A percentile compares a stretch with the other conserved stretches of the same genome.
These are phyloP conservation scores for Tachina lurida DNA, from an alignment of 2,888 invertebrate genomes.

Conservation along the genomic window DNA sequence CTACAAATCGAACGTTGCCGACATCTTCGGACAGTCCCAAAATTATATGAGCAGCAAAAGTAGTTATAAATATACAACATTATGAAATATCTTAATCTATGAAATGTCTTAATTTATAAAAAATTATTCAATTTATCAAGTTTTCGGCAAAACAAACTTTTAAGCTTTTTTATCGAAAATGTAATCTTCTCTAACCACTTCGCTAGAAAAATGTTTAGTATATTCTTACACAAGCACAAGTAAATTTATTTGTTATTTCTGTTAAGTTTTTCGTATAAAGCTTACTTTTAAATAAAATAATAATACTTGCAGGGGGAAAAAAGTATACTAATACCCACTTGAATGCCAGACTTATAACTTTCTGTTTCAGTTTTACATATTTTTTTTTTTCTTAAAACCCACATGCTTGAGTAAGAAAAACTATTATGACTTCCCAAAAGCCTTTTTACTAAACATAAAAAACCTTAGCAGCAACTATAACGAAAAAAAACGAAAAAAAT, in stretches of 20 bases:
- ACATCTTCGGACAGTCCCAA: too few species aligned
- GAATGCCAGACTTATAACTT: constrained; percentile 38
- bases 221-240: background rate
- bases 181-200: background rate
- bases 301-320: background rate
- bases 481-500: background rate
- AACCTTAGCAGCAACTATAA: constrained; percentile 1
- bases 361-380: constrained; percentile 29
- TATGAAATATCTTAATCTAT: too few species aligned
- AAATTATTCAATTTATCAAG: too few species aligned
- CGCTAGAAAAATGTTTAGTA: background rate
- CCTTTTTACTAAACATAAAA: constrained; percentile 7
- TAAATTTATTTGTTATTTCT: background rate
- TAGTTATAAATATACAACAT: too few species aligned
- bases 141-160: too few species aligned
- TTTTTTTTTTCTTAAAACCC: background rate
- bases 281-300: background rate
- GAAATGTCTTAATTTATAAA: too few species aligned
- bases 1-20: too few species aligned
- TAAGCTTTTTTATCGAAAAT: background rate
- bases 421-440: background rate
- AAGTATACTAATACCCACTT: constrained; percentile 36
- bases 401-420: constrained; percentile 41
- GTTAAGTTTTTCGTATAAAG: background rate
- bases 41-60: too few species aligned